These are phyloP conservation scores for Drosophila pseudoananassae DNA, from an alignment of 1,140 invertebrate species.

Conservation along the genomic window DNA sequence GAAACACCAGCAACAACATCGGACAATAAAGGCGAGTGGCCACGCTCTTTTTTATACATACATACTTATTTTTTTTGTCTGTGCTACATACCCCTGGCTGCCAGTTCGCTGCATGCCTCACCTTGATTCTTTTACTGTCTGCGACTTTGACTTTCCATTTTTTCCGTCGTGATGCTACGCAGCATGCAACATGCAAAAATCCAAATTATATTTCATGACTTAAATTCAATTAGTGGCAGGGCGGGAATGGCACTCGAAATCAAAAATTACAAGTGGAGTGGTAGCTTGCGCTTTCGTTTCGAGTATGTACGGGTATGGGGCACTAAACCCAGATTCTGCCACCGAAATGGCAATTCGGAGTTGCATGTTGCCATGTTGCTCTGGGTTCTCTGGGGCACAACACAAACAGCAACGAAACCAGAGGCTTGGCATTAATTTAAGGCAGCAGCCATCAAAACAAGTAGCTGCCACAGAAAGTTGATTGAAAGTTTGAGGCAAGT, in stretches of 20 bases:
- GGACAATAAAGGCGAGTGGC: constrained; percentile 70
- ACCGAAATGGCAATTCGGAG: neutral
- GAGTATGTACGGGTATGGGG: constrained; percentile 2
- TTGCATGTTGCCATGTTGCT: neutral
- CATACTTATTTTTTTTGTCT: constrained; percentile 16
- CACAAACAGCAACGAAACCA: constrained; percentile 4
- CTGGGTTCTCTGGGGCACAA: constrained; percentile 6
- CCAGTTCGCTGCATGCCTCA: constrained; percentile 55
- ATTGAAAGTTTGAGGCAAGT: constrained; percentile 71
- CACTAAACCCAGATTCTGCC: constrained; percentile 11
- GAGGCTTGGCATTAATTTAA: constrained; percentile 38
- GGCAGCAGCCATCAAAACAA: constrained; percentile 59
- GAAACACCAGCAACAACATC: constrained; percentile 61
- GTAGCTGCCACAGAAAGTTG: constrained; percentile 68
- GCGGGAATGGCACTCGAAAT: constrained; percentile 39
- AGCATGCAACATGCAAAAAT: constrained; percentile 80
- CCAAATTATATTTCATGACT: constrained; percentile 78
- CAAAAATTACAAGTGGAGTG: constrained; percentile 43
- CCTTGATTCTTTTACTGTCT: constrained; percentile 13
- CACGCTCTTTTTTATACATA: constrained; percentile 45
- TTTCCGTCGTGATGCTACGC: constrained; percentile 52
- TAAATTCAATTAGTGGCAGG: constrained; percentile 76
- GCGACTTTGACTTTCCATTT: constrained; percentile 34
- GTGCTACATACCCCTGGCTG: neutral
- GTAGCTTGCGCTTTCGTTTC: constrained; percentile 52